A percentile compares a stretch with the other conserved stretches of the same genome.
Evolutionary conservation across 2,888 invertebrate species (phyloP).

Genomic region (Galerucella calmariensis): DNA sequence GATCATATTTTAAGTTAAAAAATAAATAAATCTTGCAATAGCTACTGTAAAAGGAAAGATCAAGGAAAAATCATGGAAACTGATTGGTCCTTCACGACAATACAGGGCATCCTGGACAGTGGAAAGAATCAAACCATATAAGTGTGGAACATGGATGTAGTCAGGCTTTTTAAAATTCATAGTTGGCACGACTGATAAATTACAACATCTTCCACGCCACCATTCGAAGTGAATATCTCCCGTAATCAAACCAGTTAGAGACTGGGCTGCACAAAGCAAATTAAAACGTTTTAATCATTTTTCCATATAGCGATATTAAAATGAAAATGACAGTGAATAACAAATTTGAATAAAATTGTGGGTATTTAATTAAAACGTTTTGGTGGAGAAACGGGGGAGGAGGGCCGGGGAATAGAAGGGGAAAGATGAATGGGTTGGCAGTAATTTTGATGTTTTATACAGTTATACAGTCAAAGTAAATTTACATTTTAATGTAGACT

Average conservation of each 20-base stretch:
- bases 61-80: no score
- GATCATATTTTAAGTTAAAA: no score
- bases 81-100: no score
- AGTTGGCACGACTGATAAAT: neutral
- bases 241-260: slow-evolving; percentile 20
- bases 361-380: slow-evolving; percentile 36
- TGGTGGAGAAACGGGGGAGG: slow-evolving; percentile 2
- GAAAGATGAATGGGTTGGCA: slow-evolving; percentile 22
- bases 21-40: no score
- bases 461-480: slow-evolving; percentile 24
- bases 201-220: neutral
- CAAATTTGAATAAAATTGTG: slow-evolving; percentile 40
- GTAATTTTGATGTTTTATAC: slow-evolving; percentile 27
- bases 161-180: no score
- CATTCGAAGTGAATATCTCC: neutral
- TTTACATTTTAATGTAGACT: slow-evolving; percentile 22
- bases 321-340: slow-evolving; percentile 42
- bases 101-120: no score
- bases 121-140: no score
- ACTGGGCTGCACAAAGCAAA: slow-evolving; percentile 24
- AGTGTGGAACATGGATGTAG: no score
- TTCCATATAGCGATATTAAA: slow-evolving; percentile 37
- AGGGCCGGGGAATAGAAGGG: neutral
- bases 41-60: no score
- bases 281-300: slow-evolving; percentile 35